Percentiles rank a stretch among this genome's conserved stretches.
These are phyloP conservation scores for Batillaria attramentaria DNA, from an alignment of 1,140 invertebrate genomes.

Conservation along the genomic window DNA sequence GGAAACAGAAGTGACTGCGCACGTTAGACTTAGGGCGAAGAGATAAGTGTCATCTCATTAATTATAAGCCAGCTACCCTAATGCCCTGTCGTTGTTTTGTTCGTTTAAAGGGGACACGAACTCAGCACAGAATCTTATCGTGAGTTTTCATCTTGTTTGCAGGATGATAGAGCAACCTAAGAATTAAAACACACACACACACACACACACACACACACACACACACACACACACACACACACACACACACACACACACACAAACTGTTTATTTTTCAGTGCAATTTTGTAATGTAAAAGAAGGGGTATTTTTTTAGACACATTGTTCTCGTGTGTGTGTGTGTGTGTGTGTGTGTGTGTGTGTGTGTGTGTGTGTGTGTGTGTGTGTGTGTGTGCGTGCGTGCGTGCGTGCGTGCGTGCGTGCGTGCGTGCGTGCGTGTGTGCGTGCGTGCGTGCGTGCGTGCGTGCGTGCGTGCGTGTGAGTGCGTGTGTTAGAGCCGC, in stretches of 20 bases:
- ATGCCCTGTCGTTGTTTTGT: too few relatives aligned
- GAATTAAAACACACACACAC: neutral
- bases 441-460: neutral
- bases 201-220: slow-evolving; percentile 5
- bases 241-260: neutral
- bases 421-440: neutral
- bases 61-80: too few relatives aligned
- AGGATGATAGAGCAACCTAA: neutral
- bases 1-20: too few relatives aligned
- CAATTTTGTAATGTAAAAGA: neutral
- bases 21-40: too few relatives aligned
- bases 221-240: neutral
- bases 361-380: too few relatives aligned
- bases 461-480: neutral
- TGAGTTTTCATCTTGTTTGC: neutral
- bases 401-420: neutral
- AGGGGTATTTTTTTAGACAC: neutral
- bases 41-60: too few relatives aligned
- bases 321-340: slow-evolving; percentile 9
- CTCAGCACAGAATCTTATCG: neutral
- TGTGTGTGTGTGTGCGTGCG: neutral
- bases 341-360: too few relatives aligned
- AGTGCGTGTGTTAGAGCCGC: neutral
- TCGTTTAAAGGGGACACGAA: too few relatives aligned
- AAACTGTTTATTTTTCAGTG: neutral